Evolutionary conservation across 2,888 invertebrate genomes (phyloP), one percentile per base, ranked within the genome.

Genomic region (Tipula lateralis): DNA sequence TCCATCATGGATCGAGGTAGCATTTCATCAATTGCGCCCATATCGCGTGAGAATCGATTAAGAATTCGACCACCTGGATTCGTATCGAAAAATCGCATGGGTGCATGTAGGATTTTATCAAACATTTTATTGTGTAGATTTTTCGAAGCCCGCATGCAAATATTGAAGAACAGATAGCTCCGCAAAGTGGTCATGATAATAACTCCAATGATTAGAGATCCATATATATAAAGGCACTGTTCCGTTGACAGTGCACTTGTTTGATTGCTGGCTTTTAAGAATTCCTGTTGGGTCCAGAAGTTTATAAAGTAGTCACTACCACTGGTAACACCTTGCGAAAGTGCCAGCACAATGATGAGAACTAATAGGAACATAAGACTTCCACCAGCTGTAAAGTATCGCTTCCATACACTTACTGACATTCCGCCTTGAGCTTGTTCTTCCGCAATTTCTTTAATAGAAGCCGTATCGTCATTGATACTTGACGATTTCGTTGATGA

Each of bases 71-170:
- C 95, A 85, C 94, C 94, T 0, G 97, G 95, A 91, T 97, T 97
- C 0, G 91, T 93, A 87, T 97, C 96, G 88, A 97, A 98, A 91
- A 98, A 98, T 16, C 93, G 90, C 93, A 97, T 95, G 0, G 94
- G 94, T 0, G 96, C 93, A 86, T 94, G 91, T 5, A 97, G 91
- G 87, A 97, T 92, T 83, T 94, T 93, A 82, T 92, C 91, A 89
- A 97, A 97, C 96, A 97, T 97, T n/a, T 91, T 91, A 87, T 95
- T 93, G 89, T 98, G 97, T 1, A 98, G 92, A 85, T 92, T 93
- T 86, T 93, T 92, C 0, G 96, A 96, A 0, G 96, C 93, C 12
- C 92, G 93, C 92, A 95, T 94, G 89, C 95, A 95, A 13, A 94
- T 91, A 87, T 92, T 92, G 89, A 96, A 95, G 90, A 95, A 95